Evolutionary conservation across 2,888 invertebrate genomes (phyloP).

Genomic region (Sarcophaga carnaria): DNA sequence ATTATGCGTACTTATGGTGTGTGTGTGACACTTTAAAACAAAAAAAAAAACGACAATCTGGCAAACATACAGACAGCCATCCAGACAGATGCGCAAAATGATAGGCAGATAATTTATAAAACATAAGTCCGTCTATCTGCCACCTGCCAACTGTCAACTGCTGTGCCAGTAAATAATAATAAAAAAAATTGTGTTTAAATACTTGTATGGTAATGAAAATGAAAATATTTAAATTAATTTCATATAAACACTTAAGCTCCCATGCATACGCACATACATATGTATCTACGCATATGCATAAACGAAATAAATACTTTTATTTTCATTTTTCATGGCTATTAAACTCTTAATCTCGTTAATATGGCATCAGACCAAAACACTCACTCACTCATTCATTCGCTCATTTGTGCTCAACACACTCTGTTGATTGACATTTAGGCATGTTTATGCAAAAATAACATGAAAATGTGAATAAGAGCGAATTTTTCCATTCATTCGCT

Average conservation of each 20-base stretch:
- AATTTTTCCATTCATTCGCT: too few species aligned
- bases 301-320: too few species aligned
- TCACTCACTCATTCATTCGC: background rate
- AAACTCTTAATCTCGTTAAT: background rate
- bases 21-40: background rate
- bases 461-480: background rate
- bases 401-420: background rate
- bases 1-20: background rate
- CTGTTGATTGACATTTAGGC: background rate
- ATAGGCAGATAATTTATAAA: background rate
- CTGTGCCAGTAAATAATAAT: background rate
- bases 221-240: background rate
- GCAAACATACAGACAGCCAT: background rate
- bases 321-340: background rate
- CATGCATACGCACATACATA: background rate
- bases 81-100: background rate
- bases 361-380: slow-evolving; percentile 1
- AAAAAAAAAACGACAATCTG: background rate
- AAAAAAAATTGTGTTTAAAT: background rate
- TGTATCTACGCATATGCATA: background rate
- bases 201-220: background rate
- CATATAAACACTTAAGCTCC: background rate
- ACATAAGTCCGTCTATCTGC: background rate
- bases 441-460: slow-evolving; percentile 5
- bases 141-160: background rate